Evolutionary conservation across 2,888 invertebrate genomes (phyloP).

Genomic region (Hermodice carunculata): DNA sequence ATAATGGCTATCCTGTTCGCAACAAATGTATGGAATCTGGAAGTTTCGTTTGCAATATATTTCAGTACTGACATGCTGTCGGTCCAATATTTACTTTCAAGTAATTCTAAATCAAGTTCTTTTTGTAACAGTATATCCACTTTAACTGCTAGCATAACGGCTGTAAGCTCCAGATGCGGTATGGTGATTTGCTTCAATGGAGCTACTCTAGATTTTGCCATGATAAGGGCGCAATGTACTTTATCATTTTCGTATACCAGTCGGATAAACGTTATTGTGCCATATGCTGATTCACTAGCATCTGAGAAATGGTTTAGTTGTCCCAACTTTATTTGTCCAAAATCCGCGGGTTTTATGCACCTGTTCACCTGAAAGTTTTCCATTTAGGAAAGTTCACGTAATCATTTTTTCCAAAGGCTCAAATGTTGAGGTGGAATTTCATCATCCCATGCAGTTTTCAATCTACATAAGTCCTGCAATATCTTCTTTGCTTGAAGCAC

Average conservation of each 20-base stretch:
- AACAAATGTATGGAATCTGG: conserved; percentile 45
- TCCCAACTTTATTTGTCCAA: not conserved
- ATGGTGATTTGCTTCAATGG: conserved; percentile 9
- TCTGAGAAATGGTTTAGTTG: conserved; percentile 23
- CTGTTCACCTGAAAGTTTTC: not conserved
- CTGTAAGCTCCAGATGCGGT: conserved; percentile 16
- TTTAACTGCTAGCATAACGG: conserved; percentile 11
- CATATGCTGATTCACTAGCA: conserved; percentile 12
- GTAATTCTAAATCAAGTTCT: conserved; percentile 25
- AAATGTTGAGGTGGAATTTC: not conserved
- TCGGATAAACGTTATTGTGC: conserved; percentile 4
- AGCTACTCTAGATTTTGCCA: conserved; percentile 18
- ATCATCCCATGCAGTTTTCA: conserved; percentile 19
- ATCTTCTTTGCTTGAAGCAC: conserved; percentile 32
- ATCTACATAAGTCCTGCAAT: conserved; percentile 8
- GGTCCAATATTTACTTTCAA: conserved; percentile 37
- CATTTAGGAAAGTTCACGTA: not conserved
- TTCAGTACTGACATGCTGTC: conserved; percentile 40
- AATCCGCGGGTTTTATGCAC: not conserved
- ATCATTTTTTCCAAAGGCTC: conserved; percentile 14
- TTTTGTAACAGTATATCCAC: conserved; percentile 22
- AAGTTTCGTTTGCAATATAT: conserved; percentile 41
- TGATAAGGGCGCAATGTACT: conserved; percentile 15
- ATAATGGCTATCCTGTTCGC: conserved; percentile 45
- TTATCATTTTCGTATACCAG: not conserved